A percentile compares a stretch with the other conserved stretches of the same genome.
Conservation (phyloP, 2,888 invertebrate genomes). For the Nasonovia ribisnigri region DNA sequence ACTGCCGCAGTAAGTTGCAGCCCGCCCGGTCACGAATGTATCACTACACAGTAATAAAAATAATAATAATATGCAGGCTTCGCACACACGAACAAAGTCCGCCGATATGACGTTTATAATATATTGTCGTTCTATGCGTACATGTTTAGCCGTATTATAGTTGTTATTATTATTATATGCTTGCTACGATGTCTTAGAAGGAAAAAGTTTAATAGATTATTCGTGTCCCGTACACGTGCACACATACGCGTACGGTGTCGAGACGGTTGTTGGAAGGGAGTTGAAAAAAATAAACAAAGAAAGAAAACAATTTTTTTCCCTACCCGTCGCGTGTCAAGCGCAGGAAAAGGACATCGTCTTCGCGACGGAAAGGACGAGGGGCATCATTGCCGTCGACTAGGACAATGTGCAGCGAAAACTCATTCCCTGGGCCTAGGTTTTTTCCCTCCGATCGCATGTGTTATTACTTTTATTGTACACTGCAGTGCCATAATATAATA, state of each 20-base stretch:
- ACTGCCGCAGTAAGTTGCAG: neutral
- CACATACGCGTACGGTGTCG: neutral
- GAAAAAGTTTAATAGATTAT: slow-evolving; percentile 36
- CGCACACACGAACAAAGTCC: neutral
- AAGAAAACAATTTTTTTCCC: slow-evolving; percentile 19
- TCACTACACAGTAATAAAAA: neutral
- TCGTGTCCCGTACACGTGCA: neutral
- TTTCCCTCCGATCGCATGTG: neutral
- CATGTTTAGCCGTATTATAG: neutral
- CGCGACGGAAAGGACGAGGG: neutral
- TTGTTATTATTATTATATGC: neutral
- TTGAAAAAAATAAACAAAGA: slow-evolving; percentile 12
- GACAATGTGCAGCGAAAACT: slow-evolving; percentile 15
- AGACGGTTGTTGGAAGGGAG: neutral
- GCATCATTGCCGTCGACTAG: slow-evolving; percentile 22
- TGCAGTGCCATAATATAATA: neutral
- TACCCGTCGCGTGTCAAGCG: slow-evolving; percentile 2
- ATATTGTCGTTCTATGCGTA: neutral
- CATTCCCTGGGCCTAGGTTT: neutral
- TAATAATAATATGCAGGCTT: neutral
- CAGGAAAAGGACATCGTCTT: slow-evolving; percentile 44
- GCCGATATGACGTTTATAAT: neutral
- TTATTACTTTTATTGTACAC: neutral
- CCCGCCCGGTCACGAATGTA: neutral
- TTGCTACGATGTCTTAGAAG: neutral